These are phyloP conservation scores for Bombus confusus DNA, from an alignment of 1,140 invertebrate species.

Conservation along the genomic window DNA sequence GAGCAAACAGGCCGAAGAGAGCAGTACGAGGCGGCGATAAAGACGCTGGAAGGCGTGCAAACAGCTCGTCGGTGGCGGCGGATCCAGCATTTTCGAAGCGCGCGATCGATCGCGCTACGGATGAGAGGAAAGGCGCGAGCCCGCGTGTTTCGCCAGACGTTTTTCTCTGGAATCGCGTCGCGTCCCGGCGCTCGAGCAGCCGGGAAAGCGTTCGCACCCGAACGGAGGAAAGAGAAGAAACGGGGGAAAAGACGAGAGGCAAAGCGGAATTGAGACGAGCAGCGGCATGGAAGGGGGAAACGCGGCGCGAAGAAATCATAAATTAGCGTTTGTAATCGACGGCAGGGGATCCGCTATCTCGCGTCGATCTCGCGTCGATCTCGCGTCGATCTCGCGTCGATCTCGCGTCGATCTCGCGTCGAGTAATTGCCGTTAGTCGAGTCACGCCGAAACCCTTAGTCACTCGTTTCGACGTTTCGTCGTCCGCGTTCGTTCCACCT, in stretches of 20 bases:
- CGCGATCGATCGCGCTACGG: neutral
- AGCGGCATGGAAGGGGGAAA: no score
- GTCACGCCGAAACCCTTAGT: conserved; percentile 65
- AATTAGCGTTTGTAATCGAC: conserved; percentile 76
- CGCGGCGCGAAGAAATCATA: conserved; percentile 71
- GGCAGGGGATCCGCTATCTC: conserved; percentile 59
- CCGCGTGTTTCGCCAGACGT: no score
- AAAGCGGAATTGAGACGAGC: no score
- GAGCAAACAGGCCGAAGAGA: no score
- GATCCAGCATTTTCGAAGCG: conserved; percentile 15
- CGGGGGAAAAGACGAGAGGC: conserved; percentile 36
- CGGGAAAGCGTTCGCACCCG: neutral
- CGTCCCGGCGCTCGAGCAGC: neutral
- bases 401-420: conserved; percentile 69
- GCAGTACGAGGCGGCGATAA: conserved; percentile 47
- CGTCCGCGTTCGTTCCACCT: conserved; percentile 19
- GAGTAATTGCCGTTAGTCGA: conserved; percentile 67
- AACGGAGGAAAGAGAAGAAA: neutral
- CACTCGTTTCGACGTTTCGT: conserved; percentile 59
- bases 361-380: conserved; percentile 69
- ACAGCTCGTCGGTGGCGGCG: conserved; percentile 38
- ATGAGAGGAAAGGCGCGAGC: neutral
- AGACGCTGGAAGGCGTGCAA: conserved; percentile 56
- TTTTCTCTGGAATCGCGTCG: neutral
- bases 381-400: conserved; percentile 70